phyloP scores from a whole-genome alignment of 2,888 invertebrate genomes.

The Acleris emargana region DNA sequence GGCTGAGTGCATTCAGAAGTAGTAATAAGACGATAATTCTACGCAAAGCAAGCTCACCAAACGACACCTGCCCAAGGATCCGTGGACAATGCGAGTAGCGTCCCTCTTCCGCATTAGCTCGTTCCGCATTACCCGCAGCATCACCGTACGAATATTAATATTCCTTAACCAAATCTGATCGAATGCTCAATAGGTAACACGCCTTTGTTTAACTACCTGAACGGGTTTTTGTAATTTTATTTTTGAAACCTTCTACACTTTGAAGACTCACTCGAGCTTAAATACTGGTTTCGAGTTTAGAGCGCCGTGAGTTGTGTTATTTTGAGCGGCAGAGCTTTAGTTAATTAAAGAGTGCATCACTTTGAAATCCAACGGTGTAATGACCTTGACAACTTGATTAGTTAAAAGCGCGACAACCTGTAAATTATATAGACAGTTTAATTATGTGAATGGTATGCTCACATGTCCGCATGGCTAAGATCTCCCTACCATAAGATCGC shows the following conservation, averaged over 20 bases:
- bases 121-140: constrained; percentile 66
- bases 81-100: constrained; percentile 65
- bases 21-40: constrained; percentile 13
- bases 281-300: constrained; percentile 47
- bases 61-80: constrained; percentile 66
- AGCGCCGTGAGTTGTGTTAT: not conserved
- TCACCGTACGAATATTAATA: constrained; percentile 77
- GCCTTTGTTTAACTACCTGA: constrained; percentile 58
- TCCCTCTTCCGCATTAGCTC: constrained; percentile 75
- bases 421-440: no score
- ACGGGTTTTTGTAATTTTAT: constrained; percentile 48
- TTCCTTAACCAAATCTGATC: constrained; percentile 53
- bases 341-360: no score
- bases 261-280: constrained; percentile 38
- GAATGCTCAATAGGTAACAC: constrained; percentile 42
- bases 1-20: constrained; percentile 29
- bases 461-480: no score
- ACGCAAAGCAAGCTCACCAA: constrained; percentile 44
- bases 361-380: no score
- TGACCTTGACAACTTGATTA: no score
- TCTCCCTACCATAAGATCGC: no score
- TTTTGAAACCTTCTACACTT: constrained; percentile 49
- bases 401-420: no score
- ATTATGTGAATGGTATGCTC: no score
- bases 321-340: not conserved